Conservation (phyloP, 2,113 vertebrate species). For the Panthera leo region DNA sequence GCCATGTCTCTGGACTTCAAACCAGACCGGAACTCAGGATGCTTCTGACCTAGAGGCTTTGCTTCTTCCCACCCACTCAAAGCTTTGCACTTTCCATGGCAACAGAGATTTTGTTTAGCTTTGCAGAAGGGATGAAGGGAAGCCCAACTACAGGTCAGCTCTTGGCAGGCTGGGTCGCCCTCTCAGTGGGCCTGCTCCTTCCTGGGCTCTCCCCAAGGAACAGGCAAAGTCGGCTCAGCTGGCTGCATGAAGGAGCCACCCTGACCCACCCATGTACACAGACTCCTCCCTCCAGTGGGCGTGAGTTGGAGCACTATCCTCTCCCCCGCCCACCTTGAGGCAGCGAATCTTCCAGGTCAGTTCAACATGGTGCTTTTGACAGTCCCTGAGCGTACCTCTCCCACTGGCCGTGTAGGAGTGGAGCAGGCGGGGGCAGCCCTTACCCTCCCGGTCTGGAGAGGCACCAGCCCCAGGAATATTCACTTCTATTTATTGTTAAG, state of each 20-base stretch:
- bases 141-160: background rate
- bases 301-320: too few relatives aligned
- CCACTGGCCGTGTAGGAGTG: background rate
- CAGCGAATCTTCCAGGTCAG: background rate
- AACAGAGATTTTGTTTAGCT: background rate
- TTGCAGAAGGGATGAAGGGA: background rate
- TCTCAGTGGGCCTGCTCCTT: background rate
- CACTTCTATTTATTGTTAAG: background rate
- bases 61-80: background rate
- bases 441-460: background rate
- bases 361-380: background rate
- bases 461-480: background rate
- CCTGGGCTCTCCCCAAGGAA: background rate
- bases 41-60: background rate
- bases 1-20: background rate
- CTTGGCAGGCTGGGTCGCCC: background rate
- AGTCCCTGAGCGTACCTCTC: background rate
- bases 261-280: rapidly evolving
- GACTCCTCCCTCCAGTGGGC: background rate
- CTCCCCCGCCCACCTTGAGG: background rate
- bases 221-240: background rate
- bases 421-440: background rate
- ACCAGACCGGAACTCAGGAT: background rate
- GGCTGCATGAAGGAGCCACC: background rate
- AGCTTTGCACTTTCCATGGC: background rate